Evolutionary conservation across 92 coral and sea anemone species (phyloP), one percentile per base, ranked within the genome.

Genomic region (Scolanthus callimorphus): DNA sequence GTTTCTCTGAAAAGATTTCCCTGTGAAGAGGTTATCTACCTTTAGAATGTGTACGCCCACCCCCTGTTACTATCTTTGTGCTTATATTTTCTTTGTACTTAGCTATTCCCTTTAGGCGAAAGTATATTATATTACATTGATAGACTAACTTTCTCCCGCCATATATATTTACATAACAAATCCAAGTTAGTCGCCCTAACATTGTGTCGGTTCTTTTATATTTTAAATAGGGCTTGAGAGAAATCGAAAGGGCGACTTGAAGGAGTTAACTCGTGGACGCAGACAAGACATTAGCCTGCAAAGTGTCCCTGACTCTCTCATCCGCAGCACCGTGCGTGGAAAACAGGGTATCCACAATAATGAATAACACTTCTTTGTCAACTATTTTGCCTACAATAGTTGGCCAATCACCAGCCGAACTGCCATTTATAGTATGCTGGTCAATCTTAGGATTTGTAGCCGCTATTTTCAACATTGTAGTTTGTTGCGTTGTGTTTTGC

Each of bases 391-490:
- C 43, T 34, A 34, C 43, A 6, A 34, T 6, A n/a, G n/a, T n/a
- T 34, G 43, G 43, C 6, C 9, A 6, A 6, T 34, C 43, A 6
- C 51, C 74, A 24, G 63, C 74, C 4, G 63, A 62, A 1, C 43
- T 87, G 13, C 78, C 81, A 10, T 39, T 87, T 27, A 50, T 78
- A 13, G 86, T 78, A n/a, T 60, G 82, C 4, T 87, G 95, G 95
- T 51, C 76, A 15, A 50, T 83, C 2, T 65, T 87, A 19, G 95
- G 95, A 12, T 41, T 87, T 21, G 25, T 73, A 25, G 72, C 95
- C 0, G 47, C 84, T 20, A 25, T 73, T 0, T 62, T 87, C 13
- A 87, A 87, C 64, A 38, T 75, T 31, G 21, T 67, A 3, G 90
- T 82, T 1, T 87, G 95, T 44, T 49, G 71, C 11, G 39, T 83